Conservation (phyloP, 2,113 vertebrate genomes). For the Xiphorhynchus elegans region DNA sequence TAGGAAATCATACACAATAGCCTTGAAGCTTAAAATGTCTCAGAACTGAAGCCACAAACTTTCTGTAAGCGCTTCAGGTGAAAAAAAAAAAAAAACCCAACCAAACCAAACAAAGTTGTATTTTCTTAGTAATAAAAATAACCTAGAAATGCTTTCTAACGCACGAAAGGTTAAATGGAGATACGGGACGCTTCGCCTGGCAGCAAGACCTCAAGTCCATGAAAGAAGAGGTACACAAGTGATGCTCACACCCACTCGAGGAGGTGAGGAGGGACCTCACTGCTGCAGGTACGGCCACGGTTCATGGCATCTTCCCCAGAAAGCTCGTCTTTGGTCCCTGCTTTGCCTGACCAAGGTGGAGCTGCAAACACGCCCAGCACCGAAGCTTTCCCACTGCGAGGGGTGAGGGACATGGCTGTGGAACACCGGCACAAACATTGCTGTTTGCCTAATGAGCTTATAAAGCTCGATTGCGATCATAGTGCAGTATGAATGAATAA, state of each 20-base stretch:
- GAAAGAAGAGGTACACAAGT: slow-evolving; percentile 25
- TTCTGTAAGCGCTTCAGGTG: slow-evolving; percentile 23
- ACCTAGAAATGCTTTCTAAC: slow-evolving; percentile 30
- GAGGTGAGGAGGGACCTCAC: not conserved
- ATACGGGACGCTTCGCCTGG: not conserved
- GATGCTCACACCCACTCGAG: not conserved
- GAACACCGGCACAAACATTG: not conserved
- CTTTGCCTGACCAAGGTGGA: not conserved
- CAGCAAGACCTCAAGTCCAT: not conserved
- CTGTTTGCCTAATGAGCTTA: slow-evolving; percentile 71
- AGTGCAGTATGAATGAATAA: slow-evolving; percentile 69
- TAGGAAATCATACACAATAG: slow-evolving; percentile 28
- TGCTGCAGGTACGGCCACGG: not conserved
- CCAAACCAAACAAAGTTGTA: not conserved
- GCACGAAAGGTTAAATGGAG: not conserved
- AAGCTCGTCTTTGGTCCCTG: not conserved
- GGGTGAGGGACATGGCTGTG: not conserved
- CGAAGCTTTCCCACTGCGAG: not conserved
- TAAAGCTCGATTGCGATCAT: slow-evolving; percentile 77
- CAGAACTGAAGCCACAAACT: slow-evolving; percentile 12
- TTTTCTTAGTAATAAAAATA: slow-evolving; percentile 29
- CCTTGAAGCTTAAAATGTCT: slow-evolving; percentile 42
- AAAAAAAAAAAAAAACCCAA: not conserved
- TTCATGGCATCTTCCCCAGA: not conserved
- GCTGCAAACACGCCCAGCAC: not conserved